A percentile compares a stretch with the other conserved stretches of the same genome.
These are phyloP conservation scores for Andrena hattorfiana DNA, from an alignment of 2,888 invertebrate species.

Conservation along the genomic window DNA sequence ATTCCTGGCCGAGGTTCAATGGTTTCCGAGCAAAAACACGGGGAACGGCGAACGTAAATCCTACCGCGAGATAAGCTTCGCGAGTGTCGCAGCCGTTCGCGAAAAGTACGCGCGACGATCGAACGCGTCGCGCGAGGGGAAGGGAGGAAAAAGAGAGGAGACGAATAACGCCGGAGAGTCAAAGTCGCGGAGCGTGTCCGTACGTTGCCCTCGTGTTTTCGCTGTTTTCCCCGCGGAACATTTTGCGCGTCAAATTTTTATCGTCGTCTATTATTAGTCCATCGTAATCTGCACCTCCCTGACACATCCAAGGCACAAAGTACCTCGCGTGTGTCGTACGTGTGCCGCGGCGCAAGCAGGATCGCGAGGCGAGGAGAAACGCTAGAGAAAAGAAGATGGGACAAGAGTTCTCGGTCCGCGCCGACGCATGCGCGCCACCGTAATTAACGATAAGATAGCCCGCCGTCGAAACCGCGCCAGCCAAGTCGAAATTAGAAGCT, in stretches of 20 bases:
- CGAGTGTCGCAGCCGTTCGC: background rate
- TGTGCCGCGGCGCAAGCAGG: constrained; percentile 30
- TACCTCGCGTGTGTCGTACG: constrained; percentile 61
- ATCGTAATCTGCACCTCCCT: constrained; percentile 80
- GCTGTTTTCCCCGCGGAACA: constrained; percentile 73
- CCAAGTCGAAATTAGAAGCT: constrained; percentile 65
- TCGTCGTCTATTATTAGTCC: constrained; percentile 83
- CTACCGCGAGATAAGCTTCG: background rate
- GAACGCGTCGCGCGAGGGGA: constrained; percentile 3
- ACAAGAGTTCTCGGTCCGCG: constrained; percentile 51
- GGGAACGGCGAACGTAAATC: background rate
- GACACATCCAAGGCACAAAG: constrained; percentile 73
- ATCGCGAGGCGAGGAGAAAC: constrained; percentile 34
- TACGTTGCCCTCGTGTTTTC: constrained; percentile 80
- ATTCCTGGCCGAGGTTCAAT: background rate
- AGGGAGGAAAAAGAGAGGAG: background rate
- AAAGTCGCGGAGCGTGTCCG: constrained; percentile 63
- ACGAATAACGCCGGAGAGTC: constrained; percentile 18
- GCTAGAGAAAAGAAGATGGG: constrained; percentile 48
- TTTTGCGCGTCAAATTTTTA: constrained; percentile 83
- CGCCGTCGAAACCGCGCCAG: constrained; percentile 57
- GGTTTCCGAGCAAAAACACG: background rate
- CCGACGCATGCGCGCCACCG: constrained; percentile 64
- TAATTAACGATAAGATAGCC: constrained; percentile 75
- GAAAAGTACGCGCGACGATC: constrained; percentile 8